Evolutionary conservation across 2,888 invertebrate genomes (phyloP).

Genomic region (Clunio marinus): DNA sequence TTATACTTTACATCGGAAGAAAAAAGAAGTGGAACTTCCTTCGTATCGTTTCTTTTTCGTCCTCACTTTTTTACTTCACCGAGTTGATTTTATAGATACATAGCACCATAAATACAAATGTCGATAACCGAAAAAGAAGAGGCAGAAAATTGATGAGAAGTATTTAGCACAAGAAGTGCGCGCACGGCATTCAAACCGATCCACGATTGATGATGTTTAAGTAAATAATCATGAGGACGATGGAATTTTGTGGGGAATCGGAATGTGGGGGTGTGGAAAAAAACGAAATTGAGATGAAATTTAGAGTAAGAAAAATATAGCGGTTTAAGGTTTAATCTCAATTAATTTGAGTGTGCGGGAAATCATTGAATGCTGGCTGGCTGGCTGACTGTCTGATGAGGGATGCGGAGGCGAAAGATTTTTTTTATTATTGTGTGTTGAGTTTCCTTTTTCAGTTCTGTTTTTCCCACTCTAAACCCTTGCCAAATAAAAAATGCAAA

Average conservation of each 20-base stretch:
- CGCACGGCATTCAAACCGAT: background rate
- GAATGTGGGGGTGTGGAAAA: background rate
- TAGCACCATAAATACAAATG: no score
- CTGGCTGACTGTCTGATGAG: no score
- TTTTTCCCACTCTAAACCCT: background rate
- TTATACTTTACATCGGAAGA: background rate
- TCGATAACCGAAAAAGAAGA: background rate
- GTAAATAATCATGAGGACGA: no score
- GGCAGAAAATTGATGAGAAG: constrained; percentile 32
- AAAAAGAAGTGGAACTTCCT: background rate
- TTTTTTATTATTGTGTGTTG: constrained; percentile 12
- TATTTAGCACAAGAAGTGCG: constrained; percentile 13
- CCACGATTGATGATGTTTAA: background rate
- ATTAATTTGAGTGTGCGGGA: constrained; percentile 37
- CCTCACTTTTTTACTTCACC: background rate
- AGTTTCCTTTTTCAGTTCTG: background rate
- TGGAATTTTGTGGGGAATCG: background rate
- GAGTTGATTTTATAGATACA: background rate
- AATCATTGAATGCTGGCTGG: constrained; percentile 15
- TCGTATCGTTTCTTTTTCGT: background rate
- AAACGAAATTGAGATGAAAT: constrained; percentile 2
- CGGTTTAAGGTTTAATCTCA: constrained; percentile 34
- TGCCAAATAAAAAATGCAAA: constrained; percentile 27
- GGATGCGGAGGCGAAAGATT: background rate
- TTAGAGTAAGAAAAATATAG: constrained; percentile 25